These are phyloP conservation scores for Enteromius afrohamiltoni DNA, from an alignment of 2,797 vertebrate species.

Conservation along the genomic window DNA sequence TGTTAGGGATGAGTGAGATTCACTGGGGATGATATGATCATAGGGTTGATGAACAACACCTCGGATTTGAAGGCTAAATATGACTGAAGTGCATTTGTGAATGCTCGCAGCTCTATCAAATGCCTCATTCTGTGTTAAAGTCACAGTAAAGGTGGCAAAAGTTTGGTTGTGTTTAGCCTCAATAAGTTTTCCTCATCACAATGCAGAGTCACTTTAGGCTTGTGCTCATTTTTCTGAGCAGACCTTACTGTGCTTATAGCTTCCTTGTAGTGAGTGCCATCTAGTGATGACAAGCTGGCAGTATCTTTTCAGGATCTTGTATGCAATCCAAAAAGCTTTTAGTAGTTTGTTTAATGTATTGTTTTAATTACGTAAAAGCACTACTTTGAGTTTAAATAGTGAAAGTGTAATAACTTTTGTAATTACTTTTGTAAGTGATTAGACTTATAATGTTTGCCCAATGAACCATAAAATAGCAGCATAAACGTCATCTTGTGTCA, in stretches of 20 bases:
- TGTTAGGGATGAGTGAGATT: conserved; percentile 33
- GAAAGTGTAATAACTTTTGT: neutral
- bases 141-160: neutral
- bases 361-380: neutral
- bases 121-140: neutral
- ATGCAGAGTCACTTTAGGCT: neutral
- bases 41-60: neutral
- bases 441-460: neutral
- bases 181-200: neutral
- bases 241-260: conserved; percentile 14
- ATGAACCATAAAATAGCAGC: neutral
- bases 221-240: neutral
- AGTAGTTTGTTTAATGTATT: neutral
- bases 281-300: conserved; percentile 66
- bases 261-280: conserved; percentile 68
- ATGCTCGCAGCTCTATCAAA: neutral
- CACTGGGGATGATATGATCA: neutral
- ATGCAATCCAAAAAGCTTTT: neutral
- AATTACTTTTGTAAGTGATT: neutral
- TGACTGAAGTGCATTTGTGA: neutral
- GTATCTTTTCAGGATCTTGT: neutral
- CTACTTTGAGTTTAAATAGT: neutral
- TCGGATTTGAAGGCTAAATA: conserved; percentile 4
- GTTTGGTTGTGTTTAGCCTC: neutral
- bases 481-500: neutral